A percentile compares a stretch with the other conserved stretches of the same genome.
Conservation (phyloP, 35 echinoderm and acorn worm genomes). For the Diadema setosum region DNA sequence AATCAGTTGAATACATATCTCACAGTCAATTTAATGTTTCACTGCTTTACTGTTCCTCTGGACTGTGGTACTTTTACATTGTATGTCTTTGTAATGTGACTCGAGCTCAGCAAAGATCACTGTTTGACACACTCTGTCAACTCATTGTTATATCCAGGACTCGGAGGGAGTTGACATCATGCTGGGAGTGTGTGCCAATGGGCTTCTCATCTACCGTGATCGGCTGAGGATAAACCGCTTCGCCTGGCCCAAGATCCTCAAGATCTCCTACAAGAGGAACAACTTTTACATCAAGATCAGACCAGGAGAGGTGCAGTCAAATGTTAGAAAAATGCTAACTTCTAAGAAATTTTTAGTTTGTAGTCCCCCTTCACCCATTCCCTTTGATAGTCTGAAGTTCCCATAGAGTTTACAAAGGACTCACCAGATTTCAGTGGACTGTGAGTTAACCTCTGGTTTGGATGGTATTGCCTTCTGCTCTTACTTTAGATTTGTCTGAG, state of each 20-base stretch:
- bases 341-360: too few relatives aligned
- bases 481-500: too few relatives aligned
- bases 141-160: conserved; percentile 57
- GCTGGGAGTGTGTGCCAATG: conserved; percentile 96
- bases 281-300: conserved; percentile 99
- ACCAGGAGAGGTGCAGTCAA: conserved; percentile 82
- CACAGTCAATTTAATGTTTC: too few relatives aligned
- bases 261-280: conserved; percentile 99
- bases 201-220: conserved; percentile 95
- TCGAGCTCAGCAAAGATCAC: too few relatives aligned
- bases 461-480: too few relatives aligned
- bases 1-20: too few relatives aligned
- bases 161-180: conserved; percentile 99
- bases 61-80: too few relatives aligned
- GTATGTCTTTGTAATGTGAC: too few relatives aligned
- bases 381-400: neutral
- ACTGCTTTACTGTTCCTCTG: too few relatives aligned
- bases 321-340: neutral
- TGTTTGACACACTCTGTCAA: too few relatives aligned
- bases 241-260: conserved; percentile 99
- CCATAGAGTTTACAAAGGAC: neutral
- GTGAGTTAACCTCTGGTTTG: neutral
- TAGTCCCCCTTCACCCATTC: too few relatives aligned
- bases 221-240: conserved; percentile 97
- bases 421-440: neutral